Base-by-base conservation (phyloP, 1,140 invertebrate genomes). In the Druon quercuslanigerum region DNA sequence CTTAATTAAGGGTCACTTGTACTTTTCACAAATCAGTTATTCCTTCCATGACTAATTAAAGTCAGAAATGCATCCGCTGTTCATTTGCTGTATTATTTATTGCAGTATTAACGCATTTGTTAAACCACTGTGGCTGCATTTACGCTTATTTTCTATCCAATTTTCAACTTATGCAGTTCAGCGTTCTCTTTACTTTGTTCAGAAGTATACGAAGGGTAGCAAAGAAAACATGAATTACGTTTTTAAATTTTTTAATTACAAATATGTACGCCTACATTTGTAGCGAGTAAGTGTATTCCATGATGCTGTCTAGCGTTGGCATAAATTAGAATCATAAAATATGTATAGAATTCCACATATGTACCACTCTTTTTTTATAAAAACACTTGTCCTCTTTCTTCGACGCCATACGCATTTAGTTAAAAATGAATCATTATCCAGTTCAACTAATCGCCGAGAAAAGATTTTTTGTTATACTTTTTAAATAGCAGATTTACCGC, bases 1-100 rank as follows among this genome's bases (percentile, higher is more conserved):
- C 83, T 50, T 83, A 66, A 66, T 66, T 66, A 66, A 66, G 40
- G 40, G 16, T n/a, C 33, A 66, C 40, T 33, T 33, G 16, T 16
- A 46, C 33, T 66, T 40, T 66, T 25, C 33, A 66, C 25, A 66
- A 66, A 66, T 66, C 40, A 66, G 12, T 14, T 16, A 66, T 66
- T 66, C 60, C 60, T n/a, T 66, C 60, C 60, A 66, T 66, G 60
- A 40, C 13, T 3, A 8, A 46, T 66, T 46, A 40, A 46, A 66
- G 25, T 66, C 25, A 66, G 3, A 25, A 16, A 40, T 14, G 25
- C 33, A 66, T 66, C 14, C n/a, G 40, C 46, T 46, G 33, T 66
- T n/a, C n/a, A 1, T 19, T 56, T 8, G n/a, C 25, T 40, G 60
- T 66, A 66, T 66, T 66, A 66, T 46, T 17, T 56, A 56, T 56